Conservation (phyloP, 2,888 invertebrate genomes). For the Pantelozetes paolii region DNA sequence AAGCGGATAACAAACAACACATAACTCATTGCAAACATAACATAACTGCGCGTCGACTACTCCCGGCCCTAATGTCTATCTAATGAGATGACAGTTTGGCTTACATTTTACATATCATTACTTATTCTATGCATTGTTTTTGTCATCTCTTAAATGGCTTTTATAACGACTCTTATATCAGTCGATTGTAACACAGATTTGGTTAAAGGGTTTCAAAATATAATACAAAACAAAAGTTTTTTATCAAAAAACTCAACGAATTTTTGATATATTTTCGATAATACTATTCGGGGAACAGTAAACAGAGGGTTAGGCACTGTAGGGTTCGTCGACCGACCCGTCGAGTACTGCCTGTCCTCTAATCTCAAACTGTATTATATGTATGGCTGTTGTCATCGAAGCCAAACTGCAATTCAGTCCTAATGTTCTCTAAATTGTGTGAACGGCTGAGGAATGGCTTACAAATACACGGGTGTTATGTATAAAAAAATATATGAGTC, state of each 20-base stretch:
- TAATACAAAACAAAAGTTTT: not conserved
- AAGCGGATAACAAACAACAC: too few species aligned
- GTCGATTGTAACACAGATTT: constrained; percentile 1
- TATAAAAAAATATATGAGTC: not conserved
- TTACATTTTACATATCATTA: constrained; percentile 27
- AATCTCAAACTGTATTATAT: not conserved
- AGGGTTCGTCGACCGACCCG: too few species aligned
- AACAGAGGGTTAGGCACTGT: not conserved
- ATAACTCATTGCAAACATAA: too few species aligned
- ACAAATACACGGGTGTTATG: not conserved
- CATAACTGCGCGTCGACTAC: too few species aligned
- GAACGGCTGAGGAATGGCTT: not conserved
- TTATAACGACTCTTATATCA: constrained; percentile 16
- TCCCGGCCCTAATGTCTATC: constrained; percentile 17
- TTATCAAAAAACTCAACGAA: constrained; percentile 6
- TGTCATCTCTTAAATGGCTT: constrained; percentile 27
- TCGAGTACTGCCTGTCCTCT: too few species aligned
- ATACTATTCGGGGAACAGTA: not conserved
- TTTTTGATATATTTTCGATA: not conserved
- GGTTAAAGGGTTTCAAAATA: not conserved
- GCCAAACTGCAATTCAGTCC: not conserved
- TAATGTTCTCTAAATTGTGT: not conserved
- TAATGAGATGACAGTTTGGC: constrained; percentile 17
- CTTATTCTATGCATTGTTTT: constrained; percentile 19
- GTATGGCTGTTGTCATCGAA: not conserved